These are phyloP conservation scores for Venusia cambrica DNA, from an alignment of 2,888 invertebrate genomes.

Conservation along the genomic window DNA sequence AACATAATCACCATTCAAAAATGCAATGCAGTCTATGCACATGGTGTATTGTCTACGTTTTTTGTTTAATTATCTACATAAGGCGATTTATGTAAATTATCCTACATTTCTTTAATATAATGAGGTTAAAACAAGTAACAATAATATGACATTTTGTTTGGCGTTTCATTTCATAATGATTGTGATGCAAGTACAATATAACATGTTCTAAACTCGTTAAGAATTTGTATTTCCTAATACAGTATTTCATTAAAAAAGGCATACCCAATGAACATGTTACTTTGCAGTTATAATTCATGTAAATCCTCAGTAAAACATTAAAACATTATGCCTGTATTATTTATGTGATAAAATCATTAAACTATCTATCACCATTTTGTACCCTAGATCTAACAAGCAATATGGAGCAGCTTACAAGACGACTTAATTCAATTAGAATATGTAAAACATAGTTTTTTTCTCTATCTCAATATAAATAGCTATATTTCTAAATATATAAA, in stretches of 20 bases:
- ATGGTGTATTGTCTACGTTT: conserved; percentile 59
- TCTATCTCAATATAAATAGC: conserved; percentile 70
- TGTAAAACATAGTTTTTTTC: conserved; percentile 61
- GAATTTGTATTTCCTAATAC: conserved; percentile 10
- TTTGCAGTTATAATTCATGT: conserved; percentile 19
- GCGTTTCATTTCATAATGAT: conserved; percentile 56
- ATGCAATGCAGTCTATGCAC: conserved; percentile 75
- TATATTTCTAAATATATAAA: conserved; percentile 72
- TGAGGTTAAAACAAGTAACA: conserved; percentile 63
- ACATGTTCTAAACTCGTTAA: conserved; percentile 17
- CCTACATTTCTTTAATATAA: conserved; percentile 57
- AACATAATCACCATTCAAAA: conserved; percentile 62
- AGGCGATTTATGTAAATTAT: conserved; percentile 68
- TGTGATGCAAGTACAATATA: conserved; percentile 44
- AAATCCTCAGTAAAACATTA: conserved; percentile 33
- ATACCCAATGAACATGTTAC: conserved; percentile 20
- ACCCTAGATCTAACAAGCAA: conserved; percentile 62
- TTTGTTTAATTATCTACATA: conserved; percentile 50
- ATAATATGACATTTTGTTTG: conserved; percentile 65
- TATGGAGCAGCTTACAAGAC: conserved; percentile 61
- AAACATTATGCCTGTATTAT: conserved; percentile 70
- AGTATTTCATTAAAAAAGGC: conserved; percentile 10
- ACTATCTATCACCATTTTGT: conserved; percentile 56
- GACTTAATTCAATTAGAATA: conserved; percentile 36
- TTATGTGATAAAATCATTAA: conserved; percentile 49